Base-by-base conservation (phyloP, 2,888 invertebrate genomes). In the Eucera pruinosa region DNA sequence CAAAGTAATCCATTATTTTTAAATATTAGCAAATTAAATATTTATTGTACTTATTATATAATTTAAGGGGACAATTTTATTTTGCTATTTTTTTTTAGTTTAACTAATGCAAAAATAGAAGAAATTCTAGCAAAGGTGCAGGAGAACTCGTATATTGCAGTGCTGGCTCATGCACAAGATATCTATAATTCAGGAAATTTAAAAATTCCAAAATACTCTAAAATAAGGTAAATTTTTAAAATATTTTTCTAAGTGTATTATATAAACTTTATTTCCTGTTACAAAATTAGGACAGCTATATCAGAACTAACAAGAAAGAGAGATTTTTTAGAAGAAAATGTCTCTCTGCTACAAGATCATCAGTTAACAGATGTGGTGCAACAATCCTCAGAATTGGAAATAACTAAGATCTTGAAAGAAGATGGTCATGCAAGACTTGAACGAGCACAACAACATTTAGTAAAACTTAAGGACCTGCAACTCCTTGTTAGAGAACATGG, bases 271-370 rank as follows among this genome's bases (percentile, higher is more conserved):
- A 66, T n/a, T 23, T n/a, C 62, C n/a, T 69, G 33, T 33, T n/a
- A 33, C 39, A 13, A 23, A 43, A 75, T 47, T 39, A 92, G 92
- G 57, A 71, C 72, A 33, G 90, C 91, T 64, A 87, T 90, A 30
- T 71, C 80, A 0, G 86, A 88, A 20, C 68, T 92, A 58, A 88
- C 76, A 15, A 84, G 70, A 41, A 86, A 82, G 62, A 80, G 89
- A 50, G 88, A 92, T 64, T 86, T 85, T 33, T 77, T 90, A 23
- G 89, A 89, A 73, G 90, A 90, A 73, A 89, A 87, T 60, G 81
- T 89, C 2, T 71, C 83, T 54, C 61, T 89, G 0, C 78, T 90
- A 55, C 83, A 85, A 55, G 84, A 90, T 5, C 75, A 74, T 23
- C 86, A 88, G 62, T 77, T 92, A 39, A 58, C 78, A 25, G 86